A percentile compares a stretch with the other conserved stretches of the same genome.
phyloP scores from a whole-genome alignment of 2,113 vertebrate species.

The Nansenia antarctica region DNA sequence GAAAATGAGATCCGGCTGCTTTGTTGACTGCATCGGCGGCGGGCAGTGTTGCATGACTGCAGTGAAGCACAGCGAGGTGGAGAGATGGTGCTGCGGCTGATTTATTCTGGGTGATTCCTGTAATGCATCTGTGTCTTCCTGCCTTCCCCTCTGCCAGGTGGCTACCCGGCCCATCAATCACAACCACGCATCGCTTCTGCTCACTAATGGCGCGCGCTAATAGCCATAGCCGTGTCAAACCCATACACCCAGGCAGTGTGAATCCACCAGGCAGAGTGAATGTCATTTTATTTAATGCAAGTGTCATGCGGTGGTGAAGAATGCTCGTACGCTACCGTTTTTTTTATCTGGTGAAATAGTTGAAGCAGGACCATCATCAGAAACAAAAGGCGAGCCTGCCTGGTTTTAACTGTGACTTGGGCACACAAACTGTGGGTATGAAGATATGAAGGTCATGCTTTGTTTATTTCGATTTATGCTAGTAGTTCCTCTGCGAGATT shows the following conservation, averaged over 20 bases:
- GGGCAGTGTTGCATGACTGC: neutral
- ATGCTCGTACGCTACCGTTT: neutral
- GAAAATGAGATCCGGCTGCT: neutral
- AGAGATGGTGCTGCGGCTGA: neutral
- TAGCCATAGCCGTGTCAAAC: constrained; percentile 21
- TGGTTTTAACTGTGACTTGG: neutral
- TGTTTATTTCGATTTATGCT: neutral
- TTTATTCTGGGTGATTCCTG: neutral
- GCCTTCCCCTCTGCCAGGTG: neutral
- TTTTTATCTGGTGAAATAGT: constrained; percentile 4
- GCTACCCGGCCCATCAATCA: constrained; percentile 31
- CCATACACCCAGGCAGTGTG: constrained; percentile 2
- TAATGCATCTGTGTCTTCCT: constrained; percentile 1
- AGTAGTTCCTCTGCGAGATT: neutral
- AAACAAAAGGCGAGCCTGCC: neutral
- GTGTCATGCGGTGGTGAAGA: neutral
- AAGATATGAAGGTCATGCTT: neutral
- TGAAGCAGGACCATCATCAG: neutral
- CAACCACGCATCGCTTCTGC: constrained; percentile 9
- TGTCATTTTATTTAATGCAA: constrained; percentile 16
- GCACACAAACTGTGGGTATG: neutral
- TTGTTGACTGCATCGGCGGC: neutral
- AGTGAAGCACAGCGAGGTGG: neutral
- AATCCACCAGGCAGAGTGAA: neutral
- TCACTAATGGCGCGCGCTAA: constrained; percentile 26